These are phyloP conservation scores for Cinara cedri DNA, from an alignment of 2,888 invertebrate species.

Conservation along the genomic window DNA sequence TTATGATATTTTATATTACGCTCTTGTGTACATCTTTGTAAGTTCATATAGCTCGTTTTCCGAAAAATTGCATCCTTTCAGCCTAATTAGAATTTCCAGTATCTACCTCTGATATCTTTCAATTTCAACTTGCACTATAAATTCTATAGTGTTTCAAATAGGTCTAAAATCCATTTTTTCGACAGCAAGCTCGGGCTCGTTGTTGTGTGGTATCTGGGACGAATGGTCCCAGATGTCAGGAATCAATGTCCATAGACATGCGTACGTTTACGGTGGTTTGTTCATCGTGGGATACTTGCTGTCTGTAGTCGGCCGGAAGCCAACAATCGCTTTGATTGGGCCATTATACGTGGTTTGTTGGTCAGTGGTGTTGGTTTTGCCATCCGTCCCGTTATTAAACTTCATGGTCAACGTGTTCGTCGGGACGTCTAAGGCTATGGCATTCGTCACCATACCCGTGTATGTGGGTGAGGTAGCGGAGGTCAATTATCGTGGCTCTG, in stretches of 20 bases:
- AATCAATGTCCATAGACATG: no score
- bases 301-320: not conserved
- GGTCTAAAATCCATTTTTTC: not conserved
- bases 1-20: no score
- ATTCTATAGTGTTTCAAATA: no score
- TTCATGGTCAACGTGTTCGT: not conserved
- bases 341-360: not conserved
- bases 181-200: not conserved
- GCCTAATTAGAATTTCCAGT: no score
- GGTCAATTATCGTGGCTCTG: not conserved
- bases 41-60: no score
- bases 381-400: not conserved
- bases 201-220: not conserved
- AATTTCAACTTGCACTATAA: no score
- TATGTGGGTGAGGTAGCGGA: slow-evolving; percentile 11
- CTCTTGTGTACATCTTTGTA: no score
- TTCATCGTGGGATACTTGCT: not conserved
- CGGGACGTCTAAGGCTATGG: not conserved
- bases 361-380: not conserved
- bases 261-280: no score
- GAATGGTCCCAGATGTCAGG: not conserved
- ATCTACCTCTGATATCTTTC: no score
- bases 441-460: not conserved
- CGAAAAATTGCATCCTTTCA: no score
- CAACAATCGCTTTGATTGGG: not conserved